Conservation (phyloP, 2,888 invertebrate genomes). For the Leptinotarsa tumamoca region DNA sequence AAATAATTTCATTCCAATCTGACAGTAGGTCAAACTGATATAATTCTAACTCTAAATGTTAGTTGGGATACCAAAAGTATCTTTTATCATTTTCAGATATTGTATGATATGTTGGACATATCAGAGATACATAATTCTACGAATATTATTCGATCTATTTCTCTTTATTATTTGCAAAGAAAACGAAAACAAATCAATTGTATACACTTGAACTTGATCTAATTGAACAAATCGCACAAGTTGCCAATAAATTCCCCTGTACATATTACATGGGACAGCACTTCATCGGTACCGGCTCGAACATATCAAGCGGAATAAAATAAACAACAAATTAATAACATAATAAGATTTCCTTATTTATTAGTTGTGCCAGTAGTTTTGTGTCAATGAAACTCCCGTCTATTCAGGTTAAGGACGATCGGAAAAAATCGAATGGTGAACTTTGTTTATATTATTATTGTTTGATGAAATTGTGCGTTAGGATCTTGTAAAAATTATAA, state of each 20-base stretch:
- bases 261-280: background rate
- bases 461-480: slow-evolving; percentile 7
- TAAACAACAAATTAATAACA: slow-evolving; percentile 30
- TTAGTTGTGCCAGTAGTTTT: slow-evolving; percentile 19
- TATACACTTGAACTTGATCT: slow-evolving; percentile 4
- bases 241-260: slow-evolving; percentile 4
- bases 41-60: too few relatives aligned
- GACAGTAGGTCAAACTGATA: too few relatives aligned
- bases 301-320: slow-evolving; percentile 16
- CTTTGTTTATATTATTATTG: slow-evolving; percentile 34
- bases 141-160: too few relatives aligned
- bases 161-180: background rate
- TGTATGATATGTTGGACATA: too few relatives aligned
- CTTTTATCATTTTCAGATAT: too few relatives aligned
- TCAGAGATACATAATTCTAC: too few relatives aligned
- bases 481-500: background rate
- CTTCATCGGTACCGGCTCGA: background rate
- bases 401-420: slow-evolving; percentile 53
- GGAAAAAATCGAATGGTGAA: slow-evolving; percentile 41
- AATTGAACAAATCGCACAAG: background rate
- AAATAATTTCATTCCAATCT: too few relatives aligned
- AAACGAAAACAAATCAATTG: background rate
- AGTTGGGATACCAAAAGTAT: too few relatives aligned
- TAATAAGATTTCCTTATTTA: slow-evolving; percentile 45
- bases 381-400: slow-evolving; percentile 48